Conservation (phyloP, 2,888 invertebrate genomes). For the Eugnorisma glareosa region DNA sequence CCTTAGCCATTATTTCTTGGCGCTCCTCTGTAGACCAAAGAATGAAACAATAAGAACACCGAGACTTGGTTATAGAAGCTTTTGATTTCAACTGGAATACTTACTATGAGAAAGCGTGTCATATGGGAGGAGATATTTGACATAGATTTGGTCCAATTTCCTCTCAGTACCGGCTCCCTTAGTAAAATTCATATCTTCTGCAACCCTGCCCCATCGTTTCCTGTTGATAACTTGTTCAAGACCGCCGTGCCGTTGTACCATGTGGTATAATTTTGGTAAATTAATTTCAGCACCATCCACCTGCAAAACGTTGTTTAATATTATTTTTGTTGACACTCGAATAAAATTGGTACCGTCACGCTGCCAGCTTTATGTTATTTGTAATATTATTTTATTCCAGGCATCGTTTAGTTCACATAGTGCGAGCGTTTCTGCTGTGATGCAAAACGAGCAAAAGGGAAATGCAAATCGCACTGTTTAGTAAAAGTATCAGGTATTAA, state of each 20-base stretch:
- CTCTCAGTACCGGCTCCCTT: slow-evolving; percentile 95
- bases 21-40: slow-evolving; percentile 91
- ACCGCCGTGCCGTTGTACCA: slow-evolving; percentile 96
- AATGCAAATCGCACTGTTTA: background rate
- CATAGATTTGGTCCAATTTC: slow-evolving; percentile 96
- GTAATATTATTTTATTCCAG: background rate
- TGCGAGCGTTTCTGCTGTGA: background rate
- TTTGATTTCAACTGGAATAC: slow-evolving; percentile 52
- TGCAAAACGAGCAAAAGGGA: background rate
- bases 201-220: slow-evolving; percentile 96
- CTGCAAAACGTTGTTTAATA: slow-evolving; percentile 79
- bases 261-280: slow-evolving; percentile 95
- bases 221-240: slow-evolving; percentile 96
- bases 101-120: slow-evolving; percentile 94
- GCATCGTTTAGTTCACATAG: background rate
- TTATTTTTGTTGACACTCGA: background rate
- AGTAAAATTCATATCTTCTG: slow-evolving; percentile 96
- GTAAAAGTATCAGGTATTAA: slow-evolving; percentile 6
- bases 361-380: background rate
- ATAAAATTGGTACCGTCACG: too few relatives aligned
- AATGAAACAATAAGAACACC: slow-evolving; percentile 8
- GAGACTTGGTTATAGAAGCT: background rate
- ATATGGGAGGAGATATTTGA: slow-evolving; percentile 97
- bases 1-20: slow-evolving; percentile 93
- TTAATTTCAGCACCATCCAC: slow-evolving; percentile 98